phyloP scores from a whole-genome alignment of 2,797 vertebrate genomes.

The Argya squamiceps region DNA sequence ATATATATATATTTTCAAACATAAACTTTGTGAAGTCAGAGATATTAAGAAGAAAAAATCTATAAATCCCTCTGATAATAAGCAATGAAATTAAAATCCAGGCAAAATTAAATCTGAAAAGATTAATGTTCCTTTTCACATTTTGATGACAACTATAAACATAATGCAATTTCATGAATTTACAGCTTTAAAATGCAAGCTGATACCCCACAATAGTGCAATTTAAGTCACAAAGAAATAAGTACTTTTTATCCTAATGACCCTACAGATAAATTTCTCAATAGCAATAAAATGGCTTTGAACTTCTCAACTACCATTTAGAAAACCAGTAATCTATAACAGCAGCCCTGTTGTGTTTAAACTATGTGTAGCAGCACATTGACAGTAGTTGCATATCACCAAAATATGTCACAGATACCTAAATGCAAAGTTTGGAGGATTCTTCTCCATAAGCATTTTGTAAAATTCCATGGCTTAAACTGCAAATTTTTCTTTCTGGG shows the following conservation, averaged over 20 bases:
- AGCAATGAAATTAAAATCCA: slow-evolving; percentile 69
- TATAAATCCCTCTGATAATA: slow-evolving; percentile 60
- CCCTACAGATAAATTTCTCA: slow-evolving; percentile 23
- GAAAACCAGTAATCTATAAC: neutral
- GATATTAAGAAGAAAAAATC: slow-evolving; percentile 32
- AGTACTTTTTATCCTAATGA: slow-evolving; percentile 46
- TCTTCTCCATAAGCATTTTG: neutral
- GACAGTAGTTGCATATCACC: neutral
- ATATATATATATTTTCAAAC: slow-evolving; percentile 39
- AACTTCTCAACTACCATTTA: slow-evolving; percentile 30
- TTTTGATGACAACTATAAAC: slow-evolving; percentile 54
- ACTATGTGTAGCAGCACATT: neutral
- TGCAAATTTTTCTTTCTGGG: neutral
- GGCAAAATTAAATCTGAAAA: slow-evolving; percentile 70
- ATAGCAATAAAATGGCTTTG: slow-evolving; percentile 38
- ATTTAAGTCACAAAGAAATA: slow-evolving; percentile 46
- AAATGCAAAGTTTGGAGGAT: neutral
- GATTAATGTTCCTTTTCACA: slow-evolving; percentile 50
- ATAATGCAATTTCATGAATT: slow-evolving; percentile 68
- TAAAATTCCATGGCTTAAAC: neutral
- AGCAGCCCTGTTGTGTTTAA: neutral
- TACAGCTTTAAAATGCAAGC: slow-evolving; percentile 64
- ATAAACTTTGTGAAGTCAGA: slow-evolving; percentile 62
- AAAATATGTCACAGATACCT: neutral
- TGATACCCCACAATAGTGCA: slow-evolving; percentile 40